Conservation (phyloP, 1,140 invertebrate species). For the Hypothenemus hampei region DNA sequence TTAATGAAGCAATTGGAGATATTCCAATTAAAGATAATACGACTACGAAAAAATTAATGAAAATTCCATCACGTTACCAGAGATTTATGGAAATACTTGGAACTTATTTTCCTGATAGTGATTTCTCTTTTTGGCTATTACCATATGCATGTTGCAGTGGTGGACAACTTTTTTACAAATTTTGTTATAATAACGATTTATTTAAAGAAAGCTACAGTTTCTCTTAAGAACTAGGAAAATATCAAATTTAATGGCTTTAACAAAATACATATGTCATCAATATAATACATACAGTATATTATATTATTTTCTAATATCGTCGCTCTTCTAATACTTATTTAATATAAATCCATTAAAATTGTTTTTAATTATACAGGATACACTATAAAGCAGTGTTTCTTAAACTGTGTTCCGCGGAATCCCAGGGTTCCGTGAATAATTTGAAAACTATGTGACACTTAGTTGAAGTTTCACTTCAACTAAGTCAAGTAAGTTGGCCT, state of each 20-base stretch:
- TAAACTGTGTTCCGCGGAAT: no score
- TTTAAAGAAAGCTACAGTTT: slow-evolving; percentile 18
- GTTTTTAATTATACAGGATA: no score
- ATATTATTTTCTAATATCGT: no score
- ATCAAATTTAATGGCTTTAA: not conserved
- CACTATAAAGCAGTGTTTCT: no score
- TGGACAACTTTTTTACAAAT: slow-evolving; percentile 37
- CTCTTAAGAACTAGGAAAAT: slow-evolving; percentile 1
- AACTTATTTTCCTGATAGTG: slow-evolving; percentile 35
- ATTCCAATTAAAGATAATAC: not conserved
- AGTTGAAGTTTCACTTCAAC: no score
- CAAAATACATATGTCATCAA: no score
- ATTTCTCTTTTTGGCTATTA: slow-evolving; percentile 31
- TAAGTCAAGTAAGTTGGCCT: no score
- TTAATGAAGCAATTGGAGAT: not conserved
- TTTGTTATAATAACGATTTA: slow-evolving; percentile 15
- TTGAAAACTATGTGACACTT: no score
- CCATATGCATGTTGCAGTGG: slow-evolving; percentile 36
- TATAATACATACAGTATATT: no score
- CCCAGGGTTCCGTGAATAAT: no score
- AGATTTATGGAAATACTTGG: slow-evolving; percentile 34
- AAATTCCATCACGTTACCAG: slow-evolving; percentile 28
- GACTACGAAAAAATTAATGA: slow-evolving; percentile 13
- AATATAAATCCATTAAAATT: no score
- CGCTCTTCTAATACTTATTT: no score